A percentile compares a stretch with the other conserved stretches of the same genome.
Evolutionary conservation across 2,113 vertebrate genomes (phyloP).

Genomic region (Pardalotus punctatus): DNA sequence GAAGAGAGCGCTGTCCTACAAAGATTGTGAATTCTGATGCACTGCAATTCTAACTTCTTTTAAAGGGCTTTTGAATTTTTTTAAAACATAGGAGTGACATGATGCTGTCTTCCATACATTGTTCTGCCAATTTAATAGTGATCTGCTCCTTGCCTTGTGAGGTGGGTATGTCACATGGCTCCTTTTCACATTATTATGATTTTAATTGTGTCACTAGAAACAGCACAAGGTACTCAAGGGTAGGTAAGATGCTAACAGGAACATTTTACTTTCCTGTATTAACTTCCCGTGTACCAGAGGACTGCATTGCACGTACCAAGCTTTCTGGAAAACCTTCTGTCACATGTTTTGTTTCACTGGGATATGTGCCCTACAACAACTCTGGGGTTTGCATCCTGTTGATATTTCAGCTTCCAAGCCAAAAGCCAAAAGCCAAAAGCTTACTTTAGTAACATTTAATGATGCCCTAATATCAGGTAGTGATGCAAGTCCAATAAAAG

Average conservation of each 20-base stretch:
- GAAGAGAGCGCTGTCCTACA: not conserved
- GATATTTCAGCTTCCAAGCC: not conserved
- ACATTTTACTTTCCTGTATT: not conserved
- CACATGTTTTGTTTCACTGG: not conserved
- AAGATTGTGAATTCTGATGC: not conserved
- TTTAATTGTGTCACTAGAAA: not conserved
- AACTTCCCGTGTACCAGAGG: not conserved
- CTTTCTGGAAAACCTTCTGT: not conserved
- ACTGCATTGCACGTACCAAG: not conserved
- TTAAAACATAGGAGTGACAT: not conserved
- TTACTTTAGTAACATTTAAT: not conserved
- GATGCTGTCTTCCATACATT: not conserved
- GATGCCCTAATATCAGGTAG: not conserved
- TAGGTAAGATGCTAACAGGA: not conserved
- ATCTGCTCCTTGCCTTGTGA: not conserved
- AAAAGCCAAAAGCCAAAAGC: not conserved
- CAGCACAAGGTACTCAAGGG: fast-evolving
- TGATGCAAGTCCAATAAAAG: not conserved
- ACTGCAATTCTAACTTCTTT: not conserved
- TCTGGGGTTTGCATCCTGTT: not conserved
- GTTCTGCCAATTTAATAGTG: not conserved
- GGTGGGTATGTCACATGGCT: not conserved
- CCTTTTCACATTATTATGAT: not conserved
- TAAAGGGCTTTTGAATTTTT: not conserved
- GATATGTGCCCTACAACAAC: not conserved